These are phyloP conservation scores for Calliopum simillimum DNA, from an alignment of 2,888 invertebrate species.

Conservation along the genomic window DNA sequence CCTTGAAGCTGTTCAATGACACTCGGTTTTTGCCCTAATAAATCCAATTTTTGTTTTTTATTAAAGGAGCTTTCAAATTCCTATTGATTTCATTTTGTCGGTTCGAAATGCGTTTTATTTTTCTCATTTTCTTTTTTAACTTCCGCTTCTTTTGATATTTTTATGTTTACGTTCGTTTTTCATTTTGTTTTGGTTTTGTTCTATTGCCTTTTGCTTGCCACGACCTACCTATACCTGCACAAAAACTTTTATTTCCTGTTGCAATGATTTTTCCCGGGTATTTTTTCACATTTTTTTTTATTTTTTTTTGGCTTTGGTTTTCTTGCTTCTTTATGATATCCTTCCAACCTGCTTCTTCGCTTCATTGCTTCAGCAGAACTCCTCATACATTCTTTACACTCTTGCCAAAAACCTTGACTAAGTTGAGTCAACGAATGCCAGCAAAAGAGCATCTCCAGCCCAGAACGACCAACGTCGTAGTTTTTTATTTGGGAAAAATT, in stretches of 20 bases:
- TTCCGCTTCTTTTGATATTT: not conserved
- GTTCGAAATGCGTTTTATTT: conserved; percentile 4
- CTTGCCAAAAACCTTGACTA: too few species aligned
- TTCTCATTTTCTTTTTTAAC: conserved; percentile 17
- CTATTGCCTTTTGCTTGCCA: not conserved
- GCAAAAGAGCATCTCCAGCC: too few species aligned
- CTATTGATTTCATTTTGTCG: conserved; percentile 32
- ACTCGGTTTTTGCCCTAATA: conserved; percentile 7
- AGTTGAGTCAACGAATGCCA: too few species aligned
- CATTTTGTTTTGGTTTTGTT: not conserved
- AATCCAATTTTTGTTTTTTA: conserved; percentile 12
- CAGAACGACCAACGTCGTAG: too few species aligned
- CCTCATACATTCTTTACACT: not conserved
- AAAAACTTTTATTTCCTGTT: conserved; percentile 61
- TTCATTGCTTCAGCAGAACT: conserved; percentile 10
- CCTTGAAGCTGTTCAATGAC: not conserved
- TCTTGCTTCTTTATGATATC: conserved; percentile 22
- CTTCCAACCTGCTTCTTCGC: conserved; percentile 6
- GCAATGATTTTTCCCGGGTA: conserved; percentile 41
- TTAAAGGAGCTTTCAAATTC: conserved; percentile 26
- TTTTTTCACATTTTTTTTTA: conserved; percentile 24
- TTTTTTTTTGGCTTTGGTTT: not conserved
- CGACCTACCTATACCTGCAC: conserved; percentile 11
- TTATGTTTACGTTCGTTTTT: not conserved
- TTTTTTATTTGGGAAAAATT: conserved; percentile 55